Conservation (phyloP, 2,797 vertebrate species). For the Xenops minutus region DNA sequence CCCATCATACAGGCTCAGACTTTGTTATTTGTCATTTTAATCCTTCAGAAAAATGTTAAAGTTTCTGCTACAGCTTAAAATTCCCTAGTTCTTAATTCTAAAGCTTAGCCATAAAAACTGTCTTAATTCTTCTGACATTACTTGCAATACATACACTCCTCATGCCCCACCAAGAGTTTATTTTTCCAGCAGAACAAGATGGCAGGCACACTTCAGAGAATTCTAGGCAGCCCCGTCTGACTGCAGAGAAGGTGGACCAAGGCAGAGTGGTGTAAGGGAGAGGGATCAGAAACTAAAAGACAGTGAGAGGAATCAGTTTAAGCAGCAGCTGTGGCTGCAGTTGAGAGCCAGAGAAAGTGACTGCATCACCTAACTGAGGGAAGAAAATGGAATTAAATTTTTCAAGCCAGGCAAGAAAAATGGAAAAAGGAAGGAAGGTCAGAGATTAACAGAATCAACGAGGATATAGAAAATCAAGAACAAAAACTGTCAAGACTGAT, state of each 20-base stretch:
- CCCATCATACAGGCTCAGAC: background rate
- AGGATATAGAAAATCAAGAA: background rate
- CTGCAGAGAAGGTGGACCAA: background rate
- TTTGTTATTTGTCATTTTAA: background rate
- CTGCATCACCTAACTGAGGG: background rate
- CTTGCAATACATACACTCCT: background rate
- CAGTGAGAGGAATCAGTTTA: background rate
- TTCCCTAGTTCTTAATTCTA: background rate
- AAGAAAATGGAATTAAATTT: background rate
- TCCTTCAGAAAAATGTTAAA: background rate
- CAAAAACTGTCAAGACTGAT: background rate
- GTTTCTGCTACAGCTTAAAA: slow-evolving; percentile 11
- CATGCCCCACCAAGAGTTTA: background rate
- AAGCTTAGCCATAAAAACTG: background rate
- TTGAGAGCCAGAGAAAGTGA: background rate
- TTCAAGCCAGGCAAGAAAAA: background rate
- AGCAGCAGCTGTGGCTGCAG: background rate
- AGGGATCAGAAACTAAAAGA: background rate
- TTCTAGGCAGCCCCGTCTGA: background rate
- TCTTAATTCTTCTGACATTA: background rate
- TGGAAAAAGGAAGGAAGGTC: background rate
- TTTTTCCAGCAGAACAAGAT: background rate
- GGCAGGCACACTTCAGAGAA: background rate
- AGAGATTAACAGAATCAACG: background rate
- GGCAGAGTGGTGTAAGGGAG: background rate